Conservation (phyloP, 2,113 vertebrate genomes). For the Thermophis baileyi region DNA sequence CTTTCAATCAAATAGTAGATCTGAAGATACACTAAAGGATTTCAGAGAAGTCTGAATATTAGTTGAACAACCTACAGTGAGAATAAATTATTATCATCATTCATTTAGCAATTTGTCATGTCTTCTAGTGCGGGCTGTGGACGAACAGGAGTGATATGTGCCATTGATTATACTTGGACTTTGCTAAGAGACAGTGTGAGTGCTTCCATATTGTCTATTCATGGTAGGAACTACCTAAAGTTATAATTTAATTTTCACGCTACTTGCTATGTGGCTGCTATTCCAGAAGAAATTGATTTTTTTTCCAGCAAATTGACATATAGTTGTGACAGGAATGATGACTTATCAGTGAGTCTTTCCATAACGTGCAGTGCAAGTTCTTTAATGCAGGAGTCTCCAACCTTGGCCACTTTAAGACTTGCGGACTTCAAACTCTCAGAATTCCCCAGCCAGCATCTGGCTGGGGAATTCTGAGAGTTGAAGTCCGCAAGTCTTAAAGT, state of each 20-base stretch:
- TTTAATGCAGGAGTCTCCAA: too few relatives aligned
- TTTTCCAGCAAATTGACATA: not conserved
- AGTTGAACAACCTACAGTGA: not conserved
- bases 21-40: not conserved
- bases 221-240: not conserved
- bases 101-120: not conserved
- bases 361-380: not conserved
- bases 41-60: not conserved
- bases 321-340: not conserved
- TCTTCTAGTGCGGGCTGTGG: slow-evolving; percentile 91
- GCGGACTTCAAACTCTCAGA: too few relatives aligned
- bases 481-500: too few relatives aligned
- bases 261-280: fast-evolving
- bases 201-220: not conserved
- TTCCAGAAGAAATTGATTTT: not conserved
- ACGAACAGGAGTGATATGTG: slow-evolving; percentile 90
- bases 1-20: not conserved
- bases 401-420: too few relatives aligned
- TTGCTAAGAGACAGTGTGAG: slow-evolving; percentile 85
- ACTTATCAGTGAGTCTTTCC: not conserved
- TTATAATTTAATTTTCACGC: not conserved
- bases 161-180: slow-evolving; percentile 91
- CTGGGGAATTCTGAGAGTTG: too few relatives aligned
- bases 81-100: not conserved
- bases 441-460: too few relatives aligned